Evolutionary conservation across 2,888 invertebrate genomes (phyloP), one percentile per base, ranked within the genome.

Genomic region (Macropis europaea): DNA sequence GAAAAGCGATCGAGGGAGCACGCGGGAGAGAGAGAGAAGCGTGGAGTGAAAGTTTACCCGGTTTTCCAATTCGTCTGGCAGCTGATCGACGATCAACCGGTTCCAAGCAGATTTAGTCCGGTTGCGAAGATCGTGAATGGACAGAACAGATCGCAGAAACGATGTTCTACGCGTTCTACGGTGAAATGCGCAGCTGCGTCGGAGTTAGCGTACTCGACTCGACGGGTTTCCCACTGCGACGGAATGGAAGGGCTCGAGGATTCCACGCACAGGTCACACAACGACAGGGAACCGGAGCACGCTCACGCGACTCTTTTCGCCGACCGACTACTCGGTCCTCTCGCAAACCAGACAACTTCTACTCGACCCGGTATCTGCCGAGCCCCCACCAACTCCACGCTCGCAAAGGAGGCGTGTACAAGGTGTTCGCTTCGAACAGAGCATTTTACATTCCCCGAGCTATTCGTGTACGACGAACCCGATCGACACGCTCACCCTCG

Each of bases 321-420:
- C 68, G 45, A 45, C 61, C 24, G 59, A 76, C 78, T 78, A 66
- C 15, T 19, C 22, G 43, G 52, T 76, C 62, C 64, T 52, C 47
- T 38, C 57, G 32, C 73, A 60, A 69, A 76, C 53, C 52, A 28
- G 19, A 60, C 34, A 52, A 76, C 71, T 71, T 69, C 63, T 57
- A 59, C 47, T 38, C 13, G 47, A n/a, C n/a, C n/a, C 53, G 38
- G 26, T 54, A 54, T 60, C 63, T 68, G 68, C 43, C 28, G 24
- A n/a, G 32, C 19, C 38, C 36, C 53, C 66, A 63, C 56, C 50
- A 32, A 9, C 43, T 9, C 7, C 17, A 2, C 22, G 17, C 17
- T 47, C 32, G 28, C 22, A 19, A 30, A 43, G 48, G 36, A 68
- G 66, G 43, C 56, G 36, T 36, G 22, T 36, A 64, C 66, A 56